A percentile compares a stretch with the other conserved stretches of the same genome.
These are phyloP conservation scores for Euschistus heros DNA, from an alignment of 1,140 invertebrate genomes.

Conservation along the genomic window DNA sequence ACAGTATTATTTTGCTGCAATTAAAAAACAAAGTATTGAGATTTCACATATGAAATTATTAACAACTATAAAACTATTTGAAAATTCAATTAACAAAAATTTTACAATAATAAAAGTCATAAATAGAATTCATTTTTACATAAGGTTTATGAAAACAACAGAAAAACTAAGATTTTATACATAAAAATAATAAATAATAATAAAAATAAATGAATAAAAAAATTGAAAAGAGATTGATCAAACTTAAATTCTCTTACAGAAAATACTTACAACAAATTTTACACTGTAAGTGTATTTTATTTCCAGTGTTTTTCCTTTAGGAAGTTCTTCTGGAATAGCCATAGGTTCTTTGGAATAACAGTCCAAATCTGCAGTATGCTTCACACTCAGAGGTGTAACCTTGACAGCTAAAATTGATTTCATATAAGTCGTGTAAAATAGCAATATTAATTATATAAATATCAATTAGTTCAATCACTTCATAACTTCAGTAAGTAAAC, in stretches of 20 bases:
- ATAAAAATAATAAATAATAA: too few species aligned
- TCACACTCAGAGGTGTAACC: slow-evolving; percentile 68
- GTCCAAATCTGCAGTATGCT: slow-evolving; percentile 43
- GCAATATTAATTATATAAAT: slow-evolving; percentile 12
- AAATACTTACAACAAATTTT: slow-evolving; percentile 52
- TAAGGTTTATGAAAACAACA: too few species aligned
- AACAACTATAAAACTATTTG: neutral
- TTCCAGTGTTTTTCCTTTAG: slow-evolving; percentile 44
- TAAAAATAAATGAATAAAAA: too few species aligned
- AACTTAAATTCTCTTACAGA: too few species aligned
- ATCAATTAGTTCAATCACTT: neutral
- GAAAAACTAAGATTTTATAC: too few species aligned
- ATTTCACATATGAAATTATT: neutral
- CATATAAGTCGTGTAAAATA: neutral
- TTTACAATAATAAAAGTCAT: too few species aligned
- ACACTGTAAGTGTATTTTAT: slow-evolving; percentile 85
- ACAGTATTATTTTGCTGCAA: slow-evolving; percentile 63
- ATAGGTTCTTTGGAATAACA: slow-evolving; percentile 50
- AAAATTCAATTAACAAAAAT: too few species aligned
- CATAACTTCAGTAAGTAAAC: slow-evolving; percentile 25
- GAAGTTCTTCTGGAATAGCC: slow-evolving; percentile 49
- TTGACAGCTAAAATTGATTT: slow-evolving; percentile 45
- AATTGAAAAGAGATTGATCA: too few species aligned
- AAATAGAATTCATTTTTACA: too few species aligned
- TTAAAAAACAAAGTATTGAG: neutral